A percentile compares a stretch with the other conserved stretches of the same genome.
phyloP scores from a whole-genome alignment of 2,797 vertebrate genomes.

The Loriculus beryllinus region DNA sequence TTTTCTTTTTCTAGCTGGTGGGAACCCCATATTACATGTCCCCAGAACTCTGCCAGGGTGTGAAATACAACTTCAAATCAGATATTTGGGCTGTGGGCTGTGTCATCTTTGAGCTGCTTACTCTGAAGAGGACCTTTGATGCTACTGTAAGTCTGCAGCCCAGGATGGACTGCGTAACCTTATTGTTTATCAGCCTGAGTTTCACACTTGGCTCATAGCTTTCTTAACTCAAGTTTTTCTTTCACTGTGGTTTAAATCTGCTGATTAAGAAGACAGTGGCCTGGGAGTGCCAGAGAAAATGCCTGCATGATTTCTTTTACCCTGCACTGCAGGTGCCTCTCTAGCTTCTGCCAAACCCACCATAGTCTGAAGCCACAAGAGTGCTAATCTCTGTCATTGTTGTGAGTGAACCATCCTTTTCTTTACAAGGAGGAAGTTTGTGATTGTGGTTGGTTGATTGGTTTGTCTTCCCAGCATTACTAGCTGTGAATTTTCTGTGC shows the following conservation, averaged over 20 bases:
- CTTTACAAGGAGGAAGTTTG: not conserved
- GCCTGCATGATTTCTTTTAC: not conserved
- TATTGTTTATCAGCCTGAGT: not conserved
- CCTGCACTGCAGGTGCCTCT: not conserved
- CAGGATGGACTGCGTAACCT: not conserved
- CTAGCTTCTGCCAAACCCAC: not conserved
- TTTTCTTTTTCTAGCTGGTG: constrained; percentile 84
- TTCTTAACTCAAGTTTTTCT: not conserved
- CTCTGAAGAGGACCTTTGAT: constrained; percentile 96
- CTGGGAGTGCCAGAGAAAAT: not conserved
- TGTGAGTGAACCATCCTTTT: not conserved
- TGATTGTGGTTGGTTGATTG: not conserved
- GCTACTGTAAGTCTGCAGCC: constrained; percentile 85
- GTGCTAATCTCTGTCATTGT: not conserved
- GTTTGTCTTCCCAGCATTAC: not conserved
- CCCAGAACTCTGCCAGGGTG: constrained; percentile 95
- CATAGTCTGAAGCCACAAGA: not conserved
- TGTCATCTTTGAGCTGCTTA: constrained; percentile 93
- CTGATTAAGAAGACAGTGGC: not conserved
- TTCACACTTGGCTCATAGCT: not conserved
- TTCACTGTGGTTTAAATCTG: not conserved
- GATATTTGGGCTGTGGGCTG: constrained; percentile 99
- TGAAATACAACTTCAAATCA: constrained; percentile 98
- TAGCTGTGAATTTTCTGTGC: not conserved
- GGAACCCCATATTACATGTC: constrained; percentile 99